These are phyloP conservation scores for Melinaea menophilus DNA, from an alignment of 2,888 invertebrate species.

Conservation along the genomic window DNA sequence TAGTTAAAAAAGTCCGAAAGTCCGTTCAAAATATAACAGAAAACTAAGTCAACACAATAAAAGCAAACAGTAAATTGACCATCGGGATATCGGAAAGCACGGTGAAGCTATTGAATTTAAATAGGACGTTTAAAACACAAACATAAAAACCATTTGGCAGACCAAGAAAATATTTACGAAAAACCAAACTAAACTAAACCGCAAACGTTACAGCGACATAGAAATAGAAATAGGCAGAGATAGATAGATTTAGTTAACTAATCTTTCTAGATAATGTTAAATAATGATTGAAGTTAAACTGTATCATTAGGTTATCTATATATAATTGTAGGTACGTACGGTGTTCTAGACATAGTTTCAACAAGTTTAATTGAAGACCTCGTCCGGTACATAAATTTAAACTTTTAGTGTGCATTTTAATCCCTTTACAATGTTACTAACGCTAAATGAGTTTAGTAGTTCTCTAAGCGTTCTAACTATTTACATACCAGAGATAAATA, in stretches of 20 bases:
- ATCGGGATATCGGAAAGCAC: constrained; percentile 56
- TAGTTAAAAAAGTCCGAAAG: not conserved
- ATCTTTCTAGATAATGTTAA: not conserved
- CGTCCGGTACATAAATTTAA: constrained; percentile 72
- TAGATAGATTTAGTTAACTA: constrained; percentile 7
- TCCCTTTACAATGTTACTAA: constrained; percentile 60
- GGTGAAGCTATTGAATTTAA: constrained; percentile 70
- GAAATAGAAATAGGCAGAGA: constrained; percentile 40
- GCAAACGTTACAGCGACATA: constrained; percentile 60
- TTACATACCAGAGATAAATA: constrained; percentile 7
- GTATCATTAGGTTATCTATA: no score
- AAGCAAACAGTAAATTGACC: constrained; percentile 62
- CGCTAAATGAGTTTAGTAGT: constrained; percentile 59
- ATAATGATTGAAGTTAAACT: not conserved
- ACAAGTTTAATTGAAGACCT: constrained; percentile 75
- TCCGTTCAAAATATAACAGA: constrained; percentile 18
- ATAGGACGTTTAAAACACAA: constrained; percentile 68
- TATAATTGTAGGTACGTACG: no score
- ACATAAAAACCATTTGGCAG: constrained; percentile 66
- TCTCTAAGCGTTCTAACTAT: constrained; percentile 29
- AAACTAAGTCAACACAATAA: constrained; percentile 52
- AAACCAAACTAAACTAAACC: constrained; percentile 47
- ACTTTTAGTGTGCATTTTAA: constrained; percentile 73
- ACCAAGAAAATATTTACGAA: constrained; percentile 59
- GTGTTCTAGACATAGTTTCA: constrained; percentile 70